Evolutionary conservation across 2,797 vertebrate species (phyloP).

Genomic region (Pangasius macronema): DNA sequence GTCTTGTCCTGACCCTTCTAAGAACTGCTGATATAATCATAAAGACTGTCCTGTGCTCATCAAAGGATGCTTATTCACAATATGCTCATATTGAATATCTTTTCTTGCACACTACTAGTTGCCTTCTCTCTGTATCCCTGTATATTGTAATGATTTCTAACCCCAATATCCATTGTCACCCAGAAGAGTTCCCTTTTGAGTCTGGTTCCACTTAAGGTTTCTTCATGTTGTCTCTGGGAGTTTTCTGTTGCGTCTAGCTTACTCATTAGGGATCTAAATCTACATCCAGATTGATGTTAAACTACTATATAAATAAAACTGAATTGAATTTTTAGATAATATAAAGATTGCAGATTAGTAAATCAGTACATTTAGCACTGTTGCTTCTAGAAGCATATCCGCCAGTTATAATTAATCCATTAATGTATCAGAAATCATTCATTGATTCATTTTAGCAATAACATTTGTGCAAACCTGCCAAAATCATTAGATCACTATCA

Average conservation of each 20-base stretch:
- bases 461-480: conserved; percentile 4
- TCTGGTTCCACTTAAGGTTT: not conserved
- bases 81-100: not conserved
- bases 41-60: not conserved
- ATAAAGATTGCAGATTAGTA: not conserved
- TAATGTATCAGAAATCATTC: conserved; percentile 3
- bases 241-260: not conserved
- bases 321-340: not conserved
- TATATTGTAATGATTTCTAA: not conserved
- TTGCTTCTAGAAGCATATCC: not conserved
- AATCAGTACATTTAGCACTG: not conserved
- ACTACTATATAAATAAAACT: not conserved
- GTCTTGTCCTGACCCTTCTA: not conserved
- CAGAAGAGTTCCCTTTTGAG: not conserved
- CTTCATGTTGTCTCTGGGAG: not conserved
- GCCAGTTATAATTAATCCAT: conserved; percentile 13
- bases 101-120: not conserved
- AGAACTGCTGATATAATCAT: not conserved
- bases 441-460: not conserved
- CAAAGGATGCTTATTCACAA: not conserved
- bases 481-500: not conserved
- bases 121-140: not conserved
- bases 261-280: not conserved
- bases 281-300: not conserved
- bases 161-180: not conserved